These are phyloP conservation scores for Steatornis caripensis DNA, from an alignment of 2,113 vertebrate genomes.

Conservation along the genomic window DNA sequence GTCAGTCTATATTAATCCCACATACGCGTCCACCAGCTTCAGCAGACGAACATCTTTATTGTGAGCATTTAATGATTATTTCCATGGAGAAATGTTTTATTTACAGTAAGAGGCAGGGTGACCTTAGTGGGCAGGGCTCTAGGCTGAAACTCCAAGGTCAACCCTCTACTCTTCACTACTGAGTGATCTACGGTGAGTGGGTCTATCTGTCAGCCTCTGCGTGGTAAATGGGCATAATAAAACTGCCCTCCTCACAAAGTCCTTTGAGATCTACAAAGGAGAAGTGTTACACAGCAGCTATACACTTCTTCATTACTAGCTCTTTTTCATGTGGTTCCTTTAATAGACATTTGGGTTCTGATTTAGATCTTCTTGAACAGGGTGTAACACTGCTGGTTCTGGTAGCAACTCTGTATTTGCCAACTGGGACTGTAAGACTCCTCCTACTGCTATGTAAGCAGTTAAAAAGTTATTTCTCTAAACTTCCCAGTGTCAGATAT, in stretches of 20 bases:
- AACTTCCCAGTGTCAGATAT: neutral
- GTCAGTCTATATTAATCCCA: neutral
- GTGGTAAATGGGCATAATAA: neutral
- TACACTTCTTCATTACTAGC: neutral
- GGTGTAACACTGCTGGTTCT: neutral
- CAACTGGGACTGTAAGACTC: neutral
- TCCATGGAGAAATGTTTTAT: neutral
- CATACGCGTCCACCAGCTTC: neutral
- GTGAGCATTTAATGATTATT: neutral
- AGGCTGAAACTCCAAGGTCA: neutral
- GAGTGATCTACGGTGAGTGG: neutral
- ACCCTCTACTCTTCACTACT: neutral
- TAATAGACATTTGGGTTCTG: conserved; percentile 16
- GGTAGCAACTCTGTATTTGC: neutral
- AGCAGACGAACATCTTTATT: neutral
- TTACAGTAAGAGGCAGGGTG: neutral
- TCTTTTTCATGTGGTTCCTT: conserved; percentile 41
- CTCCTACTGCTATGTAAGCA: neutral
- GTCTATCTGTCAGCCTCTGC: neutral
- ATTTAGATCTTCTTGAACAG: neutral
- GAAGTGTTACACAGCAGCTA: neutral
- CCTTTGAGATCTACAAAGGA: conserved; percentile 14
- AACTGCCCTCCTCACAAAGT: neutral
- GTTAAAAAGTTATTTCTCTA: neutral
- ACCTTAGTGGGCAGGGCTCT: neutral